A percentile compares a stretch with the other conserved stretches of the same genome.
Conservation (phyloP, 2,113 vertebrate species). For the Cariama cristata region DNA sequence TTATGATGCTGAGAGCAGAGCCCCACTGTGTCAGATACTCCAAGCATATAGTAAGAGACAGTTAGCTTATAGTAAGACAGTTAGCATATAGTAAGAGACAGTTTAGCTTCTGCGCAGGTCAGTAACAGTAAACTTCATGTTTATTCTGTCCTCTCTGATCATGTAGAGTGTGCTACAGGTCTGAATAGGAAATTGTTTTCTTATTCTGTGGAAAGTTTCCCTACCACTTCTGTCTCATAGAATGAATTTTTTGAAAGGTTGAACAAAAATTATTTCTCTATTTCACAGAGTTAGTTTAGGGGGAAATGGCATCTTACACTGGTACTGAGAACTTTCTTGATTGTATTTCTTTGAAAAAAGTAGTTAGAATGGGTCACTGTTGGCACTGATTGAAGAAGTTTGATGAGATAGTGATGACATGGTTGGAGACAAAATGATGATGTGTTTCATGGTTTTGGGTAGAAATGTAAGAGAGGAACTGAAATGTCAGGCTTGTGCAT, state of each 20-base stretch:
- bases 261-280: not conserved
- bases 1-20: not conserved
- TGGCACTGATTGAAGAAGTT: not conserved
- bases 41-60: not conserved
- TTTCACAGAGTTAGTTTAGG: not conserved
- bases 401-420: not conserved
- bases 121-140: not conserved
- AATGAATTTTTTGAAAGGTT: not conserved
- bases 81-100: not conserved
- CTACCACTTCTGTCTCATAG: not conserved
- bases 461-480: not conserved
- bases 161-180: not conserved
- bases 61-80: too few species aligned
- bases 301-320: not conserved
- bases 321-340: not conserved
- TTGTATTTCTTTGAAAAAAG: not conserved
- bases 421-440: not conserved
- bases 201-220: not conserved
- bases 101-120: not conserved
- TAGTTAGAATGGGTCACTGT: not conserved
- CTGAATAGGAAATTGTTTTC: not conserved
- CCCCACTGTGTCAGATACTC: not conserved
- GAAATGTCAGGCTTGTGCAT: not conserved
- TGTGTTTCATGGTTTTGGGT: not conserved
- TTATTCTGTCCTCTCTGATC: not conserved